A percentile compares a stretch with the other conserved stretches of the same genome.
Conservation (phyloP, 2,113 vertebrate genomes). For the Grus americana region DNA sequence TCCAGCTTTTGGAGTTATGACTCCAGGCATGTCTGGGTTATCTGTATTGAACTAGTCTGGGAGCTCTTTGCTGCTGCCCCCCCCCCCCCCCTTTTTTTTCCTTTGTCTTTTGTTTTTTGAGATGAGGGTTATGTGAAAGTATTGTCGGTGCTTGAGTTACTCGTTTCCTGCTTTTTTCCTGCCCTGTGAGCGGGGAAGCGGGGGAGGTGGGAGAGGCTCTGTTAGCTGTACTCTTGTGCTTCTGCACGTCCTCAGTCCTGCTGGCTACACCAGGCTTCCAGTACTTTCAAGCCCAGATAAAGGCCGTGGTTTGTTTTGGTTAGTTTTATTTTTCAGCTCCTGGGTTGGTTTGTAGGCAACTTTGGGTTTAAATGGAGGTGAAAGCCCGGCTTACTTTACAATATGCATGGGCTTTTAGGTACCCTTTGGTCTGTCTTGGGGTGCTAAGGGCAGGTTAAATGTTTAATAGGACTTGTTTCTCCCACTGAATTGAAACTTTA, state of each 20-base stretch:
- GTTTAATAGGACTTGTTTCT: background rate
- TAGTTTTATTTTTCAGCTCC: background rate
- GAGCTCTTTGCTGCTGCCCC: background rate
- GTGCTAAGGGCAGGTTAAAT: background rate
- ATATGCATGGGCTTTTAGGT: background rate
- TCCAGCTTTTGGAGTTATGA: background rate
- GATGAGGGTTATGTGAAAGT: background rate
- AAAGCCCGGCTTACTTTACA: background rate
- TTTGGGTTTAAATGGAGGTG: background rate
- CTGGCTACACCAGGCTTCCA: fast-evolving
- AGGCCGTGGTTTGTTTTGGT: background rate
- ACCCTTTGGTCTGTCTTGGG: background rate
- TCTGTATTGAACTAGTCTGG: background rate
- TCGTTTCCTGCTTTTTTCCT: background rate
- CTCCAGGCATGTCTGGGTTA: background rate
- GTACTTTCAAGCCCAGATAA: background rate
- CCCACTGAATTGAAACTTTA: background rate
- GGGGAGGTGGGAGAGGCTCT: background rate
- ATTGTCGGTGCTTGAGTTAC: background rate
- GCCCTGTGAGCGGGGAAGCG: background rate
- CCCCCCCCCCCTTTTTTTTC: too few species aligned
- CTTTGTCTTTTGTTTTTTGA: background rate
- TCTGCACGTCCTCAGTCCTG: background rate
- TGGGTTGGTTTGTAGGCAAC: background rate
- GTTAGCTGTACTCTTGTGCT: background rate